phyloP scores from a whole-genome alignment of 2,113 vertebrate species.

The Rhynchomys soricoides region DNA sequence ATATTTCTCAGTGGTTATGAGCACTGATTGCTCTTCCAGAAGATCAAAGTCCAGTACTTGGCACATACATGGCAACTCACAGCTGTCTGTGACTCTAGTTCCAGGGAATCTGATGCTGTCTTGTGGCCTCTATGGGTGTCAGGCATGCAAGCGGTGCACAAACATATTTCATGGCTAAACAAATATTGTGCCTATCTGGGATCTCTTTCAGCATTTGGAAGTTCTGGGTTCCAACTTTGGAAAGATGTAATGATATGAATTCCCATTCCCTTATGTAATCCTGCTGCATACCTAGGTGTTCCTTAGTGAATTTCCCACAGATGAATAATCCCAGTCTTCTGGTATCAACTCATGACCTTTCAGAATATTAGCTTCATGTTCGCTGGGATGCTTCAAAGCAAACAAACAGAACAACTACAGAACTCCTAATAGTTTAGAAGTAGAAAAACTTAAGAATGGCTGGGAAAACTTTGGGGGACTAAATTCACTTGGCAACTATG shows the following conservation, averaged over 20 bases:
- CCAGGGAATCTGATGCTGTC: background rate
- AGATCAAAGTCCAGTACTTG: background rate
- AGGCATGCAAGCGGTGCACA: background rate
- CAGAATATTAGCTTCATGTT: background rate
- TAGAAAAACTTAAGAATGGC: background rate
- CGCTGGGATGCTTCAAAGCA: background rate
- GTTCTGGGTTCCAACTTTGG: background rate
- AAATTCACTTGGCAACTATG: background rate
- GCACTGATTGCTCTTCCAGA: background rate
- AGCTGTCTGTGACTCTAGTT: background rate
- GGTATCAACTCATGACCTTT: background rate
- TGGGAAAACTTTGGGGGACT: background rate
- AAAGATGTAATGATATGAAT: conserved; percentile 27
- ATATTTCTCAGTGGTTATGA: background rate
- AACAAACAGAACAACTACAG: background rate
- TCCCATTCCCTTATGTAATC: background rate
- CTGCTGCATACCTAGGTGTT: background rate
- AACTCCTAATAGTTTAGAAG: background rate
- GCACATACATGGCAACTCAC: background rate
- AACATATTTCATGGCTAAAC: background rate
- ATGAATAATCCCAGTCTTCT: background rate
- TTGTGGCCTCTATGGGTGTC: background rate
- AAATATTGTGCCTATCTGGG: background rate
- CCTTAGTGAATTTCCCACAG: background rate
- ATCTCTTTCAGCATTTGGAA: conserved; percentile 14